Conservation (phyloP, 1,140 invertebrate species). For the Mercenaria mercenaria region DNA sequence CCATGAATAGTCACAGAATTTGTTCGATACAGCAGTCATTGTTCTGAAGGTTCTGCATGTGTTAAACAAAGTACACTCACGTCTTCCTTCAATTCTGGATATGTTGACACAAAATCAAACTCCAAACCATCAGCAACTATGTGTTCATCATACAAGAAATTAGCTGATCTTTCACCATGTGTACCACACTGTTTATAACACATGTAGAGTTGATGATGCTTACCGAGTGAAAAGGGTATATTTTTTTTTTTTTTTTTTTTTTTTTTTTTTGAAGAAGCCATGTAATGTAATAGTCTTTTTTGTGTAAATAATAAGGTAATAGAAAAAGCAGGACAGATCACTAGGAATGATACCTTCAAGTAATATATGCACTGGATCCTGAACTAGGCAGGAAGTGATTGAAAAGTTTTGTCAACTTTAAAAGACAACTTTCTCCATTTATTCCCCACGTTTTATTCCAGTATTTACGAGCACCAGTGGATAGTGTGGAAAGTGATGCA, state of each 20-base stretch:
- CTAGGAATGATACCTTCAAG: constrained; percentile 26
- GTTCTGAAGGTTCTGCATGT: background rate
- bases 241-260: background rate
- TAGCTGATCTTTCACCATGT: background rate
- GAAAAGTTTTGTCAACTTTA: constrained; percentile 1
- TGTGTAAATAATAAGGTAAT: background rate
- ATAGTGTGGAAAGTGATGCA: background rate
- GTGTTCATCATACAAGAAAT: background rate
- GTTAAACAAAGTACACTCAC: background rate
- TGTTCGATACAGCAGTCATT: background rate
- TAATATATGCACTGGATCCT: constrained; percentile 49
- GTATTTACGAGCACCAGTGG: background rate
- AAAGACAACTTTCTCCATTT: constrained; percentile 18
- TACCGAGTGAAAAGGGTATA: background rate
- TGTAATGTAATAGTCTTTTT: constrained; percentile 10
- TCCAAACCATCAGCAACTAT: background rate
- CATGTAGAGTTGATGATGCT: constrained; percentile 22
- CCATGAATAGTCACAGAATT: constrained; percentile 1
- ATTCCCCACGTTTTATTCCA: constrained; percentile 50
- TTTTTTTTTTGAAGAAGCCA: constrained; percentile 7
- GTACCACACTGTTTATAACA: background rate
- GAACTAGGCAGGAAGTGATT: background rate
- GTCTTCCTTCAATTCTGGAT: background rate
- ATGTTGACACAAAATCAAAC: background rate
- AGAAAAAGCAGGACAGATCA: background rate